These are phyloP conservation scores for Carassius gibelio DNA, from an alignment of 2,113 vertebrate species.

Conservation along the genomic window DNA sequence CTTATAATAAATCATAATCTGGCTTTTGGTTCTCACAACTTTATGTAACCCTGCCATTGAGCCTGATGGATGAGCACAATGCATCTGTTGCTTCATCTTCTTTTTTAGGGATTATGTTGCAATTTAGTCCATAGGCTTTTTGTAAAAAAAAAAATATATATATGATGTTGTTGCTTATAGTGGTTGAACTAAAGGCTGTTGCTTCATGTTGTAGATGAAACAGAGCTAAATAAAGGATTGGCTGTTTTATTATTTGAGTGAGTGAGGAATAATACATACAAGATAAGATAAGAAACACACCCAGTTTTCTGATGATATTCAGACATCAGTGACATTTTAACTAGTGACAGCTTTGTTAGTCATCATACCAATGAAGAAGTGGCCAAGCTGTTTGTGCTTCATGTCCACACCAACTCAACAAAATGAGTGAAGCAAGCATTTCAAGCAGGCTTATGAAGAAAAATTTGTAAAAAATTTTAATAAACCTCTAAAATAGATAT, in stretches of 20 bases:
- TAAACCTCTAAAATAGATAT: not conserved
- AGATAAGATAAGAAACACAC: constrained; percentile 45
- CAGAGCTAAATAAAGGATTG: not conserved
- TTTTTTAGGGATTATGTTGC: not conserved
- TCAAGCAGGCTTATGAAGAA: not conserved
- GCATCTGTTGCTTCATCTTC: not conserved
- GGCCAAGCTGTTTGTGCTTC: not conserved
- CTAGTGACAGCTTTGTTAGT: not conserved
- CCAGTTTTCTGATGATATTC: not conserved
- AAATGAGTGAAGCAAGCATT: not conserved
- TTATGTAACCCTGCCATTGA: not conserved
- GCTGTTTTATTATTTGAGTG: not conserved
- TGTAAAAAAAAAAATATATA: not conserved
- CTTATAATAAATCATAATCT: not conserved
- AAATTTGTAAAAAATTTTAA: not conserved
- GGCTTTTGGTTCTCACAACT: constrained; percentile 17
- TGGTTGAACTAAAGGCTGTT: no score
- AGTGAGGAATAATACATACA: not conserved
- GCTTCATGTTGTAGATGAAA: not conserved
- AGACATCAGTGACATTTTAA: not conserved
- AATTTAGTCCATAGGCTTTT: not conserved
- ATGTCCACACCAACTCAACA: not conserved
- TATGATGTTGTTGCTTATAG: not conserved
- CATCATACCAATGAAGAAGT: not conserved
- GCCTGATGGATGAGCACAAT: not conserved